Conservation (phyloP, 2,113 vertebrate species). For the Zootoca vivipara region DNA sequence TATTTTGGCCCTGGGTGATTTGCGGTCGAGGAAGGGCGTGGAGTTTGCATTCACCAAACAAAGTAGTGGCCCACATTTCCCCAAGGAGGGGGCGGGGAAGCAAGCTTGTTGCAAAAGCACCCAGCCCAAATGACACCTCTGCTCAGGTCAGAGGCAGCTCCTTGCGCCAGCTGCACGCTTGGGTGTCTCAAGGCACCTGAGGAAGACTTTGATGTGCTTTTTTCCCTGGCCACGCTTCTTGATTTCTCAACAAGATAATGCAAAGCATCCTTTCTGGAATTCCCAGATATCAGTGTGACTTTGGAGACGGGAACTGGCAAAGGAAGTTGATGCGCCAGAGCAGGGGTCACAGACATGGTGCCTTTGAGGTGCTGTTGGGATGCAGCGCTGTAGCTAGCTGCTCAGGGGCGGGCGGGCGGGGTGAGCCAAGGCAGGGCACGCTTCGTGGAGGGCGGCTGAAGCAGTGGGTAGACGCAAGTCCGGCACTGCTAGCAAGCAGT, state of each 20-base stretch:
- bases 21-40: background rate
- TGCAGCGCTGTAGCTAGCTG: too few species aligned
- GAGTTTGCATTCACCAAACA: background rate
- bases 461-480: too few species aligned
- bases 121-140: constrained; percentile 28
- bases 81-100: constrained; percentile 2
- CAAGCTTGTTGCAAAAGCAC: constrained; percentile 21
- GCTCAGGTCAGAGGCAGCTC: background rate
- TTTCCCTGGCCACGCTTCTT: background rate
- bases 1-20: constrained; percentile 16
- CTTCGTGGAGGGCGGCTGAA: too few species aligned
- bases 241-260: background rate
- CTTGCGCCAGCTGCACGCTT: constrained; percentile 1
- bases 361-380: too few species aligned
- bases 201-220: background rate
- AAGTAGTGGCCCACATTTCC: constrained; percentile 11
- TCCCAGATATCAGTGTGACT: rapidly evolving
- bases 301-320: too few species aligned
- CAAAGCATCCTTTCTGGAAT: background rate
- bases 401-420: too few species aligned
- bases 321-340: background rate
- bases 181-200: background rate
- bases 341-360: background rate
- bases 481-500: too few species aligned
- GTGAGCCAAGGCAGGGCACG: too few species aligned